phyloP scores from a whole-genome alignment of 2,797 vertebrate species.

The Momotus momota region DNA sequence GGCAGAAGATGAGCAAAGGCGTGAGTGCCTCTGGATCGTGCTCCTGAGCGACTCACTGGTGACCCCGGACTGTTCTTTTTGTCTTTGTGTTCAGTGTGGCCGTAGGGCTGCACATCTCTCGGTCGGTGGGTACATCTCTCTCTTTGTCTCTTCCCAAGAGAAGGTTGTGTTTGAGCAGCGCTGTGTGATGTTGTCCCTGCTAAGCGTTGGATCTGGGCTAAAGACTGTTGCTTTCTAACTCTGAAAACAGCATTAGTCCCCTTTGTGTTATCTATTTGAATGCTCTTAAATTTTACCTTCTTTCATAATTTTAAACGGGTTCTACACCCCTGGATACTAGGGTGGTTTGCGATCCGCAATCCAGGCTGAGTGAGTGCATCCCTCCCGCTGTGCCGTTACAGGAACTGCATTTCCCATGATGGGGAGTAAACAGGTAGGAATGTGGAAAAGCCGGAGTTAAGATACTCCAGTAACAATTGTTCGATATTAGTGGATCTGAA shows the following conservation, averaged over 20 bases:
- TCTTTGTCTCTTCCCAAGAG: background rate
- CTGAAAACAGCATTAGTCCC: constrained; percentile 11
- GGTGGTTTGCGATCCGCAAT: background rate
- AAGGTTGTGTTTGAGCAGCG: background rate
- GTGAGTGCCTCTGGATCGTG: background rate
- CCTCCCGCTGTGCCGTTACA: background rate
- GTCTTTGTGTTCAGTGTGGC: background rate
- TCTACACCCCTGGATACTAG: background rate
- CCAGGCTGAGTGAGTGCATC: background rate
- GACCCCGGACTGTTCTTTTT: background rate
- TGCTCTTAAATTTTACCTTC: background rate
- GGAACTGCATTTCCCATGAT: background rate
- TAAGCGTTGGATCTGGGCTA: background rate
- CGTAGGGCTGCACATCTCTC: rapidly evolving
- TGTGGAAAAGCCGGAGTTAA: background rate
- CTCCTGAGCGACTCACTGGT: background rate
- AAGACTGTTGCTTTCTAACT: constrained; percentile 8
- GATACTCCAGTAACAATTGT: background rate
- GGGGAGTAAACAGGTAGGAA: background rate
- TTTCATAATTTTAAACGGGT: background rate
- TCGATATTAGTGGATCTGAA: background rate
- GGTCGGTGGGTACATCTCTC: background rate
- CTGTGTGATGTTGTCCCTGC: background rate
- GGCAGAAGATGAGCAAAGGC: background rate
- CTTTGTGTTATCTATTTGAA: background rate